Evolutionary conservation across 2,888 invertebrate species (phyloP).

Genomic region (Drosophila lacicola): DNA sequence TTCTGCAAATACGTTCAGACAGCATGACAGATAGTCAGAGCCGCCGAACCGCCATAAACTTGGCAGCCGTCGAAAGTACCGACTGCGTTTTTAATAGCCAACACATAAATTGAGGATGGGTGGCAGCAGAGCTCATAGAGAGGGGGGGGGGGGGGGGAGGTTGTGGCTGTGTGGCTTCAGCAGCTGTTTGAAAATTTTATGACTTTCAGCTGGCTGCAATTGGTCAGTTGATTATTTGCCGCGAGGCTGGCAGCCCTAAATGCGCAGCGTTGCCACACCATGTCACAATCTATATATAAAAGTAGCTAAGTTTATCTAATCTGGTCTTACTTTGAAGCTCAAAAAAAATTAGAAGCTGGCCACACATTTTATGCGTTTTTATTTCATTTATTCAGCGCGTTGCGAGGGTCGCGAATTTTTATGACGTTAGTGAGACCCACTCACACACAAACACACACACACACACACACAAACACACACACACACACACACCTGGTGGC

Average conservation of each 20-base stretch:
- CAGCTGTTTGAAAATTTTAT: constrained; percentile 66
- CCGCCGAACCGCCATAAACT: constrained; percentile 58
- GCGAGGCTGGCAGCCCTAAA: constrained; percentile 45
- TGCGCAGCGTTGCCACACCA: constrained; percentile 19
- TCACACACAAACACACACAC: neutral
- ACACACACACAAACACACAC: neutral
- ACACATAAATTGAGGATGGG: constrained; percentile 45
- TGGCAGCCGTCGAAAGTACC: constrained; percentile 71
- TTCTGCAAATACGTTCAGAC: constrained; percentile 65
- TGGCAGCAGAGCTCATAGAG: neutral
- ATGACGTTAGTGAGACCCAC: constrained; percentile 29
- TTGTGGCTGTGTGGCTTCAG: constrained; percentile 10
- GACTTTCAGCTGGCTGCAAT: constrained; percentile 67
- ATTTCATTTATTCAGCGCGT: constrained; percentile 56
- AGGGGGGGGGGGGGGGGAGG: neutral
- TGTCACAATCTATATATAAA: constrained; percentile 14
- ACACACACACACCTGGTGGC: constrained; percentile 31
- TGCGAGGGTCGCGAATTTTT: constrained; percentile 56
- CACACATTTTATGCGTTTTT: constrained; percentile 71
- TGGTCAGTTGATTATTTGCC: constrained; percentile 43
- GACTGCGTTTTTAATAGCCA: constrained; percentile 72
- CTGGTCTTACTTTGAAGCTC: constrained; percentile 38
- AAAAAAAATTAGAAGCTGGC: constrained; percentile 31
- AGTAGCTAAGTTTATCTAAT: constrained; percentile 70
- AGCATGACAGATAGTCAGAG: constrained; percentile 25